These are phyloP conservation scores for Lithophane semibrunnea DNA, from an alignment of 2,888 invertebrate species.

Conservation along the genomic window DNA sequence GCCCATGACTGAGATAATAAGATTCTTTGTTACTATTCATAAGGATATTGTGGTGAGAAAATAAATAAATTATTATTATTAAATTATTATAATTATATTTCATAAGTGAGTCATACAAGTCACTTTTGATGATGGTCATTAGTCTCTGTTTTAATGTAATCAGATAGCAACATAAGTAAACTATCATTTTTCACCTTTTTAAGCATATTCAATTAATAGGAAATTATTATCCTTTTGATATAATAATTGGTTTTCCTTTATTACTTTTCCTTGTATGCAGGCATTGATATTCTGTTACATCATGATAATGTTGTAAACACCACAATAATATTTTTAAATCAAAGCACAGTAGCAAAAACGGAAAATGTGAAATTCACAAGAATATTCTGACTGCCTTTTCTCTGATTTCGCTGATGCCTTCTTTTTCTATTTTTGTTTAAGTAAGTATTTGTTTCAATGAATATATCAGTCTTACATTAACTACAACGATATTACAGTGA, in stretches of 20 bases:
- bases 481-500: constrained; percentile 90
- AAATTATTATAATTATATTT: background rate
- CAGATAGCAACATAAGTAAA: background rate
- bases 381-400: background rate
- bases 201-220: background rate
- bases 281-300: background rate
- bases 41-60: no score
- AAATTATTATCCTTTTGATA: background rate
- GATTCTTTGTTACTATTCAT: no score
- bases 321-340: background rate
- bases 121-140: background rate
- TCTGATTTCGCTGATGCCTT: background rate
- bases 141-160: constrained; percentile 4
- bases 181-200: background rate
- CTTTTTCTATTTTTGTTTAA: background rate
- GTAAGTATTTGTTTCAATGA: background rate
- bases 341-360: background rate
- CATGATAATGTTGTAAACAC: background rate
- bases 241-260: background rate
- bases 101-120: background rate
- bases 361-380: background rate
- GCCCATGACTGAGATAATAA: no score
- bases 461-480: background rate
- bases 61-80: no score
- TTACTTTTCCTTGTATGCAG: background rate